phyloP scores from a whole-genome alignment of 2,888 invertebrate genomes.

The Apamea crenata region DNA sequence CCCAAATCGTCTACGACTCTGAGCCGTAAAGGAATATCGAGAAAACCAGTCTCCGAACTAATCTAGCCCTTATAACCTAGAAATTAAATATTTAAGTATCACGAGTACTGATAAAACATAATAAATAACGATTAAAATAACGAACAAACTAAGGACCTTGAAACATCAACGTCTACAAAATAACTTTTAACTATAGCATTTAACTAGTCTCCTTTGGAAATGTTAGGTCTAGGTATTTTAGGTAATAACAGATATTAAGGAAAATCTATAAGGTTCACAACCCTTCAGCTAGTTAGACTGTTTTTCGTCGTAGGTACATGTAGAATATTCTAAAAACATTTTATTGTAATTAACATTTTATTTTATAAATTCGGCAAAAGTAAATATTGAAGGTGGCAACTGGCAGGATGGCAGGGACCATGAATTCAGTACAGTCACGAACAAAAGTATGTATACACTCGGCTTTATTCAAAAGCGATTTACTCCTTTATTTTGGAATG shows the following conservation, averaged over 20 bases:
- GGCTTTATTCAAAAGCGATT: too few relatives aligned
- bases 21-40: too few relatives aligned
- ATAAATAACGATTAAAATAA: neutral
- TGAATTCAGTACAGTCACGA: too few relatives aligned
- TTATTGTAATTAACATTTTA: neutral
- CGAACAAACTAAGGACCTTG: neutral
- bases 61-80: neutral
- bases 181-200: neutral
- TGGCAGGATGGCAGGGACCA: too few relatives aligned
- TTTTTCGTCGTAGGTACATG: too few relatives aligned
- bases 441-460: too few relatives aligned
- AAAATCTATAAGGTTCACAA: neutral
- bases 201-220: conserved; percentile 8
- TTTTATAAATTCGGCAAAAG: neutral
- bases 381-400: too few relatives aligned
- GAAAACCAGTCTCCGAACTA: too few relatives aligned
- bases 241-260: neutral
- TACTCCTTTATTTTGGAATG: too few relatives aligned
- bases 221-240: neutral
- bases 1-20: too few relatives aligned
- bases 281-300: neutral
- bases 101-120: neutral
- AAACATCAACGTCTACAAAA: conserved; percentile 6
- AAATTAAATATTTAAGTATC: neutral
- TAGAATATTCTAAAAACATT: conserved; percentile 12